A percentile compares a stretch with the other conserved stretches of the same genome.
These are phyloP conservation scores for Psophia crepitans DNA, from an alignment of 2,113 vertebrate genomes.

Conservation along the genomic window DNA sequence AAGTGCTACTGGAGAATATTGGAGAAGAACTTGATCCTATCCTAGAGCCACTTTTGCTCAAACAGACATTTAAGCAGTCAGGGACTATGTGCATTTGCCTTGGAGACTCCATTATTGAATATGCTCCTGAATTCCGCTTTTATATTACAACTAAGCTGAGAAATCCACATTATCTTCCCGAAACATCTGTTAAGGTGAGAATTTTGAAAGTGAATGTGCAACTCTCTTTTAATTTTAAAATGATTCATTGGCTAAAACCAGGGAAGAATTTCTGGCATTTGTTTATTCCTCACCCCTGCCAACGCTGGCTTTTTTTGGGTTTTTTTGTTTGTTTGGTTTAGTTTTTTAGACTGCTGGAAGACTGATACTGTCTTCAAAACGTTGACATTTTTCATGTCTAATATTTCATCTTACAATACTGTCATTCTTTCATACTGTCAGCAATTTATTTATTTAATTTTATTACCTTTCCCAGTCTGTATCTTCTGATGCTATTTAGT, in stretches of 20 bases:
- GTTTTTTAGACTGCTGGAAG: neutral
- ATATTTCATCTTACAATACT: neutral
- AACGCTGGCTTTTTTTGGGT: neutral
- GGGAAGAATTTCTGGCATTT: neutral
- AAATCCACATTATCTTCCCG: conserved; percentile 88
- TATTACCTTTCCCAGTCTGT: neutral
- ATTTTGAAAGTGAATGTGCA: neutral
- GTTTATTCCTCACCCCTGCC: neutral
- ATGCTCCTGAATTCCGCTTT: conserved; percentile 85
- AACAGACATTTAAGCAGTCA: conserved; percentile 88
- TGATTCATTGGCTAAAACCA: neutral
- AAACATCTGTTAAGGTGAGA: conserved; percentile 85
- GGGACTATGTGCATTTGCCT: conserved; percentile 84
- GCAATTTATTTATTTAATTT: neutral
- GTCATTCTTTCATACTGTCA: neutral
- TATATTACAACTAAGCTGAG: conserved; percentile 89
- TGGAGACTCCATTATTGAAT: conserved; percentile 84
- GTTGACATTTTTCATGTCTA: neutral
- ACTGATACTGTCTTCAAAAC: neutral
- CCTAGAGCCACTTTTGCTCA: conserved; percentile 86
- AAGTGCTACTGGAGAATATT: conserved; percentile 87
- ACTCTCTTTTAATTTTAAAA: neutral
- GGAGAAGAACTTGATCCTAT: conserved; percentile 89
- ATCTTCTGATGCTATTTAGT: neutral
- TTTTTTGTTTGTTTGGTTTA: neutral